A percentile compares a stretch with the other conserved stretches of the same genome.
phyloP scores from a whole-genome alignment of 2,888 invertebrate genomes.

The Scrobipalpa costella region DNA sequence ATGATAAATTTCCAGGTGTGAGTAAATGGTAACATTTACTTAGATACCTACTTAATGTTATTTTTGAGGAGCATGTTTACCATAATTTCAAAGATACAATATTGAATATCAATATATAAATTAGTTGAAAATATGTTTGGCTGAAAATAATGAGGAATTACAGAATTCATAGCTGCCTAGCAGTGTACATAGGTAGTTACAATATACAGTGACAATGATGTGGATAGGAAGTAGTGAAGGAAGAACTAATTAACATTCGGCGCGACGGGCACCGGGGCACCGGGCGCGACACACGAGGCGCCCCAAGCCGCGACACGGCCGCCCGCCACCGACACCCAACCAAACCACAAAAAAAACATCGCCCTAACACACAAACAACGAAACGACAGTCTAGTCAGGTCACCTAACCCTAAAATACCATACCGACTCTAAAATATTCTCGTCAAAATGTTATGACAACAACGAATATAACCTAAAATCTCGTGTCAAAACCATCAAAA shows the following conservation, averaged over 20 bases:
- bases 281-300: slow-evolving; percentile 61
- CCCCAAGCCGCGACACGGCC: too few species aligned
- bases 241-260: slow-evolving; percentile 76
- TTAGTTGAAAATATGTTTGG: not conserved
- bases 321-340: slow-evolving; percentile 34
- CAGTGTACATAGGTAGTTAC: too few species aligned
- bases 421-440: slow-evolving; percentile 39
- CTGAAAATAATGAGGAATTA: not conserved
- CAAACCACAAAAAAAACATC: slow-evolving; percentile 16
- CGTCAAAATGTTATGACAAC: slow-evolving; percentile 72
- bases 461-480: slow-evolving; percentile 79
- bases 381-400: slow-evolving; percentile 15
- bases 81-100: too few species aligned
- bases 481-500: slow-evolving; percentile 66
- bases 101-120: too few species aligned
- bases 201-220: slow-evolving; percentile 38
- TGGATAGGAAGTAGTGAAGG: slow-evolving; percentile 70
- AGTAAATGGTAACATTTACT: not conserved
- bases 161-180: not conserved
- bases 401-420: slow-evolving; percentile 19
- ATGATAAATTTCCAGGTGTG: slow-evolving; percentile 34
- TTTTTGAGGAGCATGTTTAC: not conserved
- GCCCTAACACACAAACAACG: slow-evolving; percentile 22
- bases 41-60: slow-evolving; percentile 31
- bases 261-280: slow-evolving; percentile 60